A percentile compares a stretch with the other conserved stretches of the same genome.
phyloP scores from a whole-genome alignment of 2,888 invertebrate genomes.

The Lissonota sp. region DNA sequence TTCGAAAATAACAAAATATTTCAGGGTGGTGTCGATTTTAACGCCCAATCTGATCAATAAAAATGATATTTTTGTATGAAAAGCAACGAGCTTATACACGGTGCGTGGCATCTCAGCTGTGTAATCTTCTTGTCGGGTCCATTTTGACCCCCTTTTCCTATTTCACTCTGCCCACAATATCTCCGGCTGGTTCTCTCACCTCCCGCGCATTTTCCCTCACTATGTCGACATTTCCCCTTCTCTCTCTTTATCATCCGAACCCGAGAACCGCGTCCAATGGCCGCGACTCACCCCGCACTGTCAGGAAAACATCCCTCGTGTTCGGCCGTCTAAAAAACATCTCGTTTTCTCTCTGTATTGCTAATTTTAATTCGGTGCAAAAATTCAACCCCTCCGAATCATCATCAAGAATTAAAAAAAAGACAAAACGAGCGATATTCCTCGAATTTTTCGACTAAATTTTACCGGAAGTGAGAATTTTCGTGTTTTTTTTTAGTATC shows the following conservation, averaged over 20 bases:
- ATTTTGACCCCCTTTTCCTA: conserved; percentile 19
- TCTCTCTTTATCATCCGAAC: not conserved
- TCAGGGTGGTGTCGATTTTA: too few species aligned
- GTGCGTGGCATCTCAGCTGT: too few species aligned
- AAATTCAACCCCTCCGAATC: not conserved
- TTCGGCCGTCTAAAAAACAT: conserved; percentile 24
- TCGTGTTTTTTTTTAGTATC: not conserved
- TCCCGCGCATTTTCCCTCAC: conserved; percentile 13
- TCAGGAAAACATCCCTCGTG: conserved; percentile 60
- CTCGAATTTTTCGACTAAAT: not conserved
- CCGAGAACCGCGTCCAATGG: conserved; percentile 56
- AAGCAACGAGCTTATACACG: too few species aligned
- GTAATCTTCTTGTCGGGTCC: too few species aligned
- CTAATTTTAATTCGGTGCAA: conserved; percentile 2
- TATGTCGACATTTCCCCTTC: conserved; percentile 2
- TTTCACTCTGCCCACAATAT: not conserved
- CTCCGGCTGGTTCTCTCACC: conserved; percentile 15
- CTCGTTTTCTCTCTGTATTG: not conserved
- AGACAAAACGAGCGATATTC: not conserved
- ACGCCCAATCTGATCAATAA: too few species aligned
- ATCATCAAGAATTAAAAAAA: not conserved
- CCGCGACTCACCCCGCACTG: conserved; percentile 37
- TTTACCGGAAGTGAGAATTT: not conserved
- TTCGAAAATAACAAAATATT: too few species aligned
- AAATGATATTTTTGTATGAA: too few species aligned